Percentiles rank a stretch among this genome's conserved stretches.
Conservation (phyloP, 2,888 invertebrate species). For the Macrosiphum euphorbiae region DNA sequence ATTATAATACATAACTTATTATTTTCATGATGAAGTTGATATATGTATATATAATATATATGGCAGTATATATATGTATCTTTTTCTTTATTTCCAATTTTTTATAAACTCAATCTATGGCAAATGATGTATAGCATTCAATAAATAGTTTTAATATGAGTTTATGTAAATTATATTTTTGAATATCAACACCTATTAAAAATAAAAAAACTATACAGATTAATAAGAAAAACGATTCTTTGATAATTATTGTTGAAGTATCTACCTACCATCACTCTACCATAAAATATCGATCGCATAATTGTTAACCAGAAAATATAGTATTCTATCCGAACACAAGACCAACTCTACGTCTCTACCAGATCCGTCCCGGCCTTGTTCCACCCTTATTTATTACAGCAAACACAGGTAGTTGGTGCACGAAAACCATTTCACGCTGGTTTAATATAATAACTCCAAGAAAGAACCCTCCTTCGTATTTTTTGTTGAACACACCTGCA, state of each 20-base stretch:
- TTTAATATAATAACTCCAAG: conserved; percentile 39
- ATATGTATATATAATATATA: neutral
- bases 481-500: conserved; percentile 58
- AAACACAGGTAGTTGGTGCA: conserved; percentile 43
- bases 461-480: conserved; percentile 1
- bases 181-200: neutral
- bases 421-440: conserved; percentile 48
- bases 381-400: conserved; percentile 50
- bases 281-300: conserved; percentile 22
- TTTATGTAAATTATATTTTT: neutral
- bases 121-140: neutral
- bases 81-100: neutral
- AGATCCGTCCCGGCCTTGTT: neutral
- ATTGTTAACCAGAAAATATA: neutral
- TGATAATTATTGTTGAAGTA: conserved; percentile 1
- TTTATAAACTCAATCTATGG: neutral
- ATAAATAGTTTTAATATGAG: neutral
- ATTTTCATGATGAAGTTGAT: neutral
- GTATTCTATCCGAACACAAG: conserved; percentile 8
- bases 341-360: neutral
- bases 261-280: too few relatives aligned
- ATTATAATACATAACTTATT: neutral
- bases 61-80: neutral
- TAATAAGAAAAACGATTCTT: neutral
- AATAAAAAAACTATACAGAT: conserved; percentile 14